A percentile compares a stretch with the other conserved stretches of the same genome.
These are phyloP conservation scores for Melospiza melodia DNA, from an alignment of 2,113 vertebrate genomes.

Conservation along the genomic window DNA sequence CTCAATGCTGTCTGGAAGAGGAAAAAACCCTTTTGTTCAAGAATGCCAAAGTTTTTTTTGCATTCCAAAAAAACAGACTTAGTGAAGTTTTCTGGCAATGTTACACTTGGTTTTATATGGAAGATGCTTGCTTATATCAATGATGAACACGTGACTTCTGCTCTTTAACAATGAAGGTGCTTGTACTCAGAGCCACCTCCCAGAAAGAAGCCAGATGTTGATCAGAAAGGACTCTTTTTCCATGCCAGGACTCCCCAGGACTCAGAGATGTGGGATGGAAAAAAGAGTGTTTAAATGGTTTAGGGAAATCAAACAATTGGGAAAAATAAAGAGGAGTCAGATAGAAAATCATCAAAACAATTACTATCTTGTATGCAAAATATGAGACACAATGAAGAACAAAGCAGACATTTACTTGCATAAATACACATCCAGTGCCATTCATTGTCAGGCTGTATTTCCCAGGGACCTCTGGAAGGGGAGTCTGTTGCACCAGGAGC, in stretches of 20 bases:
- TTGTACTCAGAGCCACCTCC: neutral
- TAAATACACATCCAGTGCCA: conserved; percentile 56
- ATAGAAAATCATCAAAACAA: neutral
- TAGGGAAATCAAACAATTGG: neutral
- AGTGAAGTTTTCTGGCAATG: neutral
- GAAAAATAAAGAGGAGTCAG: neutral
- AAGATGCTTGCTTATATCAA: neutral
- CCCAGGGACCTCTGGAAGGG: conserved; percentile 23
- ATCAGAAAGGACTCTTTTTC: neutral
- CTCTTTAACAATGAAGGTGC: neutral
- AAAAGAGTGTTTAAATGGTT: neutral
- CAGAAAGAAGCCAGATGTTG: neutral
- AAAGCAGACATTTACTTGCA: conserved; percentile 53
- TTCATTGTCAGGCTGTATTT: conserved; percentile 50
- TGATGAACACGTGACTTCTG: neutral
- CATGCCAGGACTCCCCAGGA: neutral
- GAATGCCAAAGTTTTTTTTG: neutral
- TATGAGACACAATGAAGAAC: neutral
- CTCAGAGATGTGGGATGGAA: neutral
- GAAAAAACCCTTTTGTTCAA: neutral
- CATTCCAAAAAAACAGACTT: neutral
- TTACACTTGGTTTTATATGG: neutral
- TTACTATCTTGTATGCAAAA: neutral
- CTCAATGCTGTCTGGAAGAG: conserved; percentile 56
- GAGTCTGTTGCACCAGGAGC: conserved; percentile 56